Conservation (phyloP, 2,113 vertebrate species). For the Anseranas semipalmata region DNA sequence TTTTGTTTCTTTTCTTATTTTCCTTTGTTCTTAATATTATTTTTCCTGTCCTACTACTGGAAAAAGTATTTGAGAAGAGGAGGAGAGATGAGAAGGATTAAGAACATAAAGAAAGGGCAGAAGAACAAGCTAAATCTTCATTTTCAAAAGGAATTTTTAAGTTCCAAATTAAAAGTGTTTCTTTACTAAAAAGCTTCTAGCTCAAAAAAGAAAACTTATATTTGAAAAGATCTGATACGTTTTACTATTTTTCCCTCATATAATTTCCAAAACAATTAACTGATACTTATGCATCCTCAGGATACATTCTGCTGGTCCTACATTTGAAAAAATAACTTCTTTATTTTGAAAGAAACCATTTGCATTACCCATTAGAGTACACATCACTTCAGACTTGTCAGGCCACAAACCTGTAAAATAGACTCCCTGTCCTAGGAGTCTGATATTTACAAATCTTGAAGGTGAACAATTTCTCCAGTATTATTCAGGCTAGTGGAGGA, state of each 20-base stretch:
- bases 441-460: background rate
- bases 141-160: no score
- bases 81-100: no score
- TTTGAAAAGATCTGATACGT: background rate
- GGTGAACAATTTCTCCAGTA: background rate
- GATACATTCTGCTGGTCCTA: background rate
- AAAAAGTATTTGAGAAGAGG: no score
- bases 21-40: no score
- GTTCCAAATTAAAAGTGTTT: no score
- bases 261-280: background rate
- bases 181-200: no score
- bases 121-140: no score
- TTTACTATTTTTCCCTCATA: accelerated
- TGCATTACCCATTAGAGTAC: background rate
- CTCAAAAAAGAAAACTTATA: no score
- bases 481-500: background rate
- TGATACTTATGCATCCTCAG: background rate
- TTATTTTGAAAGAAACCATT: background rate
- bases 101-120: no score
- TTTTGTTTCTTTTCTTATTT: no score
- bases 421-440: background rate
- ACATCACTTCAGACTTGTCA: accelerated
- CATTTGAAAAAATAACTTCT: background rate
- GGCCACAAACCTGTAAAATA: background rate
- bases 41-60: no score